These are phyloP conservation scores for Sebastes trivittatus DNA, from an alignment of 2,797 vertebrate genomes.

Conservation along the genomic window DNA sequence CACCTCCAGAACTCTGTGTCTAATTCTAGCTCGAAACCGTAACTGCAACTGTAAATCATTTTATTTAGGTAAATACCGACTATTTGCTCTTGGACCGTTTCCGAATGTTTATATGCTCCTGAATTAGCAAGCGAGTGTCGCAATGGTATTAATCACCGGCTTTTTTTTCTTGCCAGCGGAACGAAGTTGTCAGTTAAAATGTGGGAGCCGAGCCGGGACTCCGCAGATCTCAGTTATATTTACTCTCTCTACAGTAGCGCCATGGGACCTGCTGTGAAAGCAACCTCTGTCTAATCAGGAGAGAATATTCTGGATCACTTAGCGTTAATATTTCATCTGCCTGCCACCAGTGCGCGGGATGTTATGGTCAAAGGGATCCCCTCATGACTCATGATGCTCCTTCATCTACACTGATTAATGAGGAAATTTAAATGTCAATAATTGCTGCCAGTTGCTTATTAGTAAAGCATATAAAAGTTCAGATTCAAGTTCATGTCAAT, in stretches of 20 bases:
- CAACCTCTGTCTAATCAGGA: slow-evolving; percentile 71
- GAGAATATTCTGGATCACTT: slow-evolving; percentile 59
- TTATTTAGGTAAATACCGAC: slow-evolving; percentile 53
- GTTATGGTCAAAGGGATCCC: slow-evolving; percentile 53
- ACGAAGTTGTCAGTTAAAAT: slow-evolving; percentile 64
- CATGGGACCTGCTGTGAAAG: slow-evolving; percentile 63
- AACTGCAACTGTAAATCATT: slow-evolving; percentile 42
- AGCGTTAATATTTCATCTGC: slow-evolving; percentile 40
- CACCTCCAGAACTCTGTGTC: slow-evolving; percentile 21
- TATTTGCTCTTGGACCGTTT: slow-evolving; percentile 53
- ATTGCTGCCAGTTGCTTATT: slow-evolving; percentile 40
- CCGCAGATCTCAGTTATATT: slow-evolving; percentile 54
- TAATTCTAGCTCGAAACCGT: slow-evolving; percentile 32
- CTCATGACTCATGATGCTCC: slow-evolving; percentile 49
- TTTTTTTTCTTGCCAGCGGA: slow-evolving; percentile 57
- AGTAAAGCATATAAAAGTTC: slow-evolving; percentile 24
- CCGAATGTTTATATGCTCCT: slow-evolving; percentile 56
- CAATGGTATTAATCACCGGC: slow-evolving; percentile 66
- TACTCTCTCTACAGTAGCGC: slow-evolving; percentile 46
- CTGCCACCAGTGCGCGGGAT: slow-evolving; percentile 39
- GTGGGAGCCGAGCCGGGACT: slow-evolving; percentile 11
- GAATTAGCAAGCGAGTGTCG: slow-evolving; percentile 51
- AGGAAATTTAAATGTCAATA: slow-evolving; percentile 42
- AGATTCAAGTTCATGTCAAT: slow-evolving; percentile 20
- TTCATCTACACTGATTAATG: slow-evolving; percentile 27